Conservation (phyloP, 2,797 vertebrate genomes). For the Lepus oiostolus region DNA sequence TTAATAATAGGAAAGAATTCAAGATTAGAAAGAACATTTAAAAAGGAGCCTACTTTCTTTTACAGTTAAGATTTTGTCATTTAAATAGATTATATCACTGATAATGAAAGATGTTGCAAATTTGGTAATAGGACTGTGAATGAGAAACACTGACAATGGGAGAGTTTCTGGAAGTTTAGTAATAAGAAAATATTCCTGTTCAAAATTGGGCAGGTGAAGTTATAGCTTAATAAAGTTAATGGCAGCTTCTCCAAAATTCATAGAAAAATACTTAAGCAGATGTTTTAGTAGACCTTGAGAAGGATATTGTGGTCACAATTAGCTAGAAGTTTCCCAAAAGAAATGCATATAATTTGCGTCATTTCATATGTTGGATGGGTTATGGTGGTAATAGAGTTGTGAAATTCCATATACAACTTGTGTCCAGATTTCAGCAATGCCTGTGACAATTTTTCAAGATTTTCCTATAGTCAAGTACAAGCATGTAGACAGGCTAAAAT, state of each 20-base stretch:
- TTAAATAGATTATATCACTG: constrained; percentile 17
- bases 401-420: neutral
- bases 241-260: neutral
- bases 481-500: neutral
- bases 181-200: neutral
- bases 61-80: neutral
- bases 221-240: neutral
- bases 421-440: constrained; percentile 1
- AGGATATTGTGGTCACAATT: neutral
- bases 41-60: constrained; percentile 36
- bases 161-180: neutral
- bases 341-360: neutral
- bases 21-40: constrained; percentile 25
- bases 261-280: neutral
- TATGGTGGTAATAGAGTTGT: neutral
- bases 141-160: constrained; percentile 30
- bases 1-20: constrained; percentile 6
- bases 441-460: constrained; percentile 13
- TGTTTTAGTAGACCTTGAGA: constrained; percentile 16
- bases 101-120: neutral
- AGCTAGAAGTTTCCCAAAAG: neutral
- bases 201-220: neutral
- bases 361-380: constrained; percentile 39
- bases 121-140: neutral
- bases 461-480: neutral